Conservation (phyloP, 1,140 invertebrate species). For the Trichonephila clavipes region DNA sequence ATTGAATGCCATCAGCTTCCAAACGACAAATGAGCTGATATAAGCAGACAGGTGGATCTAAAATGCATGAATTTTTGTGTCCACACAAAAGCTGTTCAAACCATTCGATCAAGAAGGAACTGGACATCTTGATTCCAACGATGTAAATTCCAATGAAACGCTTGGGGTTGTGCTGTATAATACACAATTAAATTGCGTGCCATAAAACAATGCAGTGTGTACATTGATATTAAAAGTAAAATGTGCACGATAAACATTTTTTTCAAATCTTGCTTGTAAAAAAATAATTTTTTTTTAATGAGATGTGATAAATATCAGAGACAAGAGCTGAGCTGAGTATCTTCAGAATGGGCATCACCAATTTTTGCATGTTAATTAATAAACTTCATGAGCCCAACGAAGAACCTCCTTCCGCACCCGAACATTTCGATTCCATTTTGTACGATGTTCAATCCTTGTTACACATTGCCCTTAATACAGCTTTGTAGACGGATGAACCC, state of each 20-base stretch:
- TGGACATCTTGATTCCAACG: no score
- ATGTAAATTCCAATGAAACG: no score
- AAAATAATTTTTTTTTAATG: neutral
- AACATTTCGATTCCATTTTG: slow-evolving; percentile 19
- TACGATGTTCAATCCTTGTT: no score
- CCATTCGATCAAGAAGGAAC: no score
- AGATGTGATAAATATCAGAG: neutral
- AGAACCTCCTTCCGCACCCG: neutral
- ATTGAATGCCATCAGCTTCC: no score
- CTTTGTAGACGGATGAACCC: neutral
- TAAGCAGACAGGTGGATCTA: no score
- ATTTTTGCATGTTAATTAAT: slow-evolving; percentile 25
- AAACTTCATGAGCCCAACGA: neutral
- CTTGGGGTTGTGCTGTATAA: slow-evolving; percentile 16
- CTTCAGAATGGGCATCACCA: slow-evolving; percentile 5
- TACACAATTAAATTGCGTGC: no score
- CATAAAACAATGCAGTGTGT: neutral
- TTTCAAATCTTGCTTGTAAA: no score
- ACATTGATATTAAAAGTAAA: neutral
- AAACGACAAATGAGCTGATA: no score
- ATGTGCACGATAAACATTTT: neutral
- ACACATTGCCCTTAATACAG: neutral
- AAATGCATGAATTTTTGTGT: no score
- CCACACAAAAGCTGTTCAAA: no score
- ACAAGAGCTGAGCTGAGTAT: neutral